These are phyloP conservation scores for Tenthredo distinguenda DNA, from an alignment of 2,888 invertebrate species.

Conservation along the genomic window DNA sequence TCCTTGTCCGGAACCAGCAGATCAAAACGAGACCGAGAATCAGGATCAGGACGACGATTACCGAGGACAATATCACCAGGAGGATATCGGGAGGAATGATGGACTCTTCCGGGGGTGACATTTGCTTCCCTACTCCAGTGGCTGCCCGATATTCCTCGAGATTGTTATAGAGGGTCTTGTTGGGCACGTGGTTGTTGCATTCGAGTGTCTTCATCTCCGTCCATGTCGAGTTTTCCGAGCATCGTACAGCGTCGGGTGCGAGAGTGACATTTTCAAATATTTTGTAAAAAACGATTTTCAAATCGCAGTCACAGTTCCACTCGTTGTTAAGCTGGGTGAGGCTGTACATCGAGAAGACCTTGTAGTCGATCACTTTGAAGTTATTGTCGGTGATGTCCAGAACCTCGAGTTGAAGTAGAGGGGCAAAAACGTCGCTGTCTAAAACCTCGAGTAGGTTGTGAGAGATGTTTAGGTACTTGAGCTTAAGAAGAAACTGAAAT, in stretches of 20 bases:
- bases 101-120: conserved; percentile 38
- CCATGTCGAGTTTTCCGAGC: conserved; percentile 48
- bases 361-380: conserved; percentile 54
- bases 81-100: conserved; percentile 46
- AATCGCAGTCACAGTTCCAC: conserved; percentile 53
- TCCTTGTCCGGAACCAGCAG: conserved; percentile 48
- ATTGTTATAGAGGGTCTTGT: conserved; percentile 52
- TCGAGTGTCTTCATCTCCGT: conserved; percentile 49
- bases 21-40: conserved; percentile 34
- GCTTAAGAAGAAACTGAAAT: conserved; percentile 44
- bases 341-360: conserved; percentile 53
- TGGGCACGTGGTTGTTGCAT: conserved; percentile 48
- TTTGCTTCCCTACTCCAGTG: conserved; percentile 48
- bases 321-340: conserved; percentile 52
- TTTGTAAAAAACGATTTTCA: conserved; percentile 51
- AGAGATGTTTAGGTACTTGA: conserved; percentile 52
- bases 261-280: conserved; percentile 52
- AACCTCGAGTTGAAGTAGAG: conserved; percentile 50
- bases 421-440: conserved; percentile 50
- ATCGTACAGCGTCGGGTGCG: conserved; percentile 47
- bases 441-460: conserved; percentile 51
- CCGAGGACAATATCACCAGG: conserved; percentile 45
- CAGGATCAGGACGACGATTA: conserved; percentile 46
- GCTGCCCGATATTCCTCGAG: conserved; percentile 52
- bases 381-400: conserved; percentile 52